Percentiles rank a stretch among this genome's conserved stretches.
Evolutionary conservation across 2,113 vertebrate genomes (phyloP).

Genomic region (Anseranas semipalmata): DNA sequence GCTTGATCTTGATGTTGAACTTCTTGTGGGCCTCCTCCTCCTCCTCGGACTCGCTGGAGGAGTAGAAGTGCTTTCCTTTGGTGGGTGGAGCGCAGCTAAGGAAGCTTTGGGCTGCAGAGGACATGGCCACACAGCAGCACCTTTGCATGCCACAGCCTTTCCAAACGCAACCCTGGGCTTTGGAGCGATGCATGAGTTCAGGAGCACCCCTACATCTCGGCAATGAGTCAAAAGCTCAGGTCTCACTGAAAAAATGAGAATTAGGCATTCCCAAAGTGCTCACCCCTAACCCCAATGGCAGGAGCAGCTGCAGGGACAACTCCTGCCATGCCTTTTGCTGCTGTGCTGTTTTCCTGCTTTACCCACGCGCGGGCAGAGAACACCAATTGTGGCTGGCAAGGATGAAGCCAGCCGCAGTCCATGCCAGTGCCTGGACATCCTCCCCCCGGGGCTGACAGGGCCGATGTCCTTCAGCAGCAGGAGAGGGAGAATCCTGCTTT

Average conservation of each 20-base stretch:
- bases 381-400: rapidly evolving
- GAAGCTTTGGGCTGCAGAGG: constrained; percentile 37
- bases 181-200: not conserved
- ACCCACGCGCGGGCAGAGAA: rapidly evolving
- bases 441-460: not conserved
- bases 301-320: rapidly evolving
- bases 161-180: too few relatives aligned
- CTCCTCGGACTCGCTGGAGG: constrained; percentile 95
- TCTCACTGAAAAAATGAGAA: rapidly evolving
- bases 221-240: not conserved
- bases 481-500: not conserved
- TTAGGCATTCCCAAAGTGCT: rapidly evolving
- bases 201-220: not conserved
- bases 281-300: not conserved
- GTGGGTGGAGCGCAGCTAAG: constrained; percentile 87
- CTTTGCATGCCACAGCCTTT: too few relatives aligned
- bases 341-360: too few relatives aligned
- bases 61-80: constrained; percentile 94
- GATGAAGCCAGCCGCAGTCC: not conserved
- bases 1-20: constrained; percentile 97
- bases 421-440: rapidly evolving
- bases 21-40: constrained; percentile 94
- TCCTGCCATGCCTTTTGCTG: rapidly evolving
- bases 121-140: too few relatives aligned
- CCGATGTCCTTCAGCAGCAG: not conserved